Evolutionary conservation across 2,797 vertebrate species (phyloP).

Genomic region (Tiaroga cobitis): DNA sequence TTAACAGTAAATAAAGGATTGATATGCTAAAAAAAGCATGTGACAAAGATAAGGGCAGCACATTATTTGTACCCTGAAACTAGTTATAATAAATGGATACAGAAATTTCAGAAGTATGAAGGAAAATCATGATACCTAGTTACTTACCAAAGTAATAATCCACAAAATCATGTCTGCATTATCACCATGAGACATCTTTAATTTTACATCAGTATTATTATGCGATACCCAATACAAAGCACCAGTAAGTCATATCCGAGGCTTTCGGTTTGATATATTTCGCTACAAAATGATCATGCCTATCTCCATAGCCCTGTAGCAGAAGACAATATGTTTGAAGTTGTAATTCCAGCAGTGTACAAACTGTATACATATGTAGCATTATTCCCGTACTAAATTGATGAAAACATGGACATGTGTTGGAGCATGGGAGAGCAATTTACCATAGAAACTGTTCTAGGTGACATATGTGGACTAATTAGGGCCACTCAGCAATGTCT

Average conservation of each 20-base stretch:
- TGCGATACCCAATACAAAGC: conserved; percentile 19
- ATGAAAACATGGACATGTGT: conserved; percentile 44
- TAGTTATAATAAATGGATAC: neutral
- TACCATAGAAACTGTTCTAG: conserved; percentile 49
- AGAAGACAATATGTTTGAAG: neutral
- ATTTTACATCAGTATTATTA: conserved; percentile 32
- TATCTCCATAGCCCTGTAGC: neutral
- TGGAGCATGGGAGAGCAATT: conserved; percentile 25
- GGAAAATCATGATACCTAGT: neutral
- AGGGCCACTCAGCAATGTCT: conserved; percentile 49
- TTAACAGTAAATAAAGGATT: conserved; percentile 20
- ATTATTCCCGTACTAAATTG: conserved; percentile 15
- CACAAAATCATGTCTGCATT: conserved; percentile 6
- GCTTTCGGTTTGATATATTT: neutral
- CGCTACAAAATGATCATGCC: neutral
- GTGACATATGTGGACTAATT: conserved; percentile 57
- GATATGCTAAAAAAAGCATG: conserved; percentile 1
- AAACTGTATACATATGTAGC: conserved; percentile 20
- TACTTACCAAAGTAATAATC: conserved; percentile 26
- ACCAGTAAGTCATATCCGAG: neutral
- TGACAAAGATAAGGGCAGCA: neutral
- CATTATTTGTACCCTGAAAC: conserved; percentile 5
- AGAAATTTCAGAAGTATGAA: conserved; percentile 1
- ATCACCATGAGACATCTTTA: conserved; percentile 40
- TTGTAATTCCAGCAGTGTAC: neutral